Evolutionary conservation across 2,113 vertebrate genomes (phyloP).

Genomic region (Phalacrocorax brasilianus): DNA sequence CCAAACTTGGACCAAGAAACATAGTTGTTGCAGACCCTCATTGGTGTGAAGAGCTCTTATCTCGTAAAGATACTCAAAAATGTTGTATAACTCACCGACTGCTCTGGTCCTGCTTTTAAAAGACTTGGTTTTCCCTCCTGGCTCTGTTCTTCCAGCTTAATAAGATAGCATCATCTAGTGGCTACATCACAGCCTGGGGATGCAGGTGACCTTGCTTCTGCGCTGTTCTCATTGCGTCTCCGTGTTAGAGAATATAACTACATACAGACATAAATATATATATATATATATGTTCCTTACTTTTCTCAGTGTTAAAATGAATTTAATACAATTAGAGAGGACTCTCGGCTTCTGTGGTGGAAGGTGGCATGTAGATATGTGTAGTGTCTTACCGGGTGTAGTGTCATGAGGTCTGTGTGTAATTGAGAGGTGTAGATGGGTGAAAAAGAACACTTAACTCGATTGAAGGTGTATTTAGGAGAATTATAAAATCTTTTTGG

Average conservation of each 20-base stretch:
- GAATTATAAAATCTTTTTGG: background rate
- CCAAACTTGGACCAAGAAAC: background rate
- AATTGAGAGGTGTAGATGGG: background rate
- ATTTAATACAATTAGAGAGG: rapidly evolving
- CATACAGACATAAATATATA: no score
- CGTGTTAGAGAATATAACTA: background rate
- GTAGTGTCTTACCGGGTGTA: background rate
- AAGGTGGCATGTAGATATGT: background rate
- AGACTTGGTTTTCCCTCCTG: background rate
- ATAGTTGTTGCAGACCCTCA: rapidly evolving
- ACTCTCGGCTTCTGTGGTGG: background rate
- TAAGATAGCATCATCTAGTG: background rate
- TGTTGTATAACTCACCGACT: rapidly evolving
- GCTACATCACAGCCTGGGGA: background rate
- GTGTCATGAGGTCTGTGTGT: background rate
- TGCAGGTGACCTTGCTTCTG: background rate
- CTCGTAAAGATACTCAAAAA: rapidly evolving
- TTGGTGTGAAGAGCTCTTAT: background rate
- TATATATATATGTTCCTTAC: rapidly evolving
- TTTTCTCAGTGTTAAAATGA: background rate
- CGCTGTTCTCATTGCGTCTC: rapidly evolving
- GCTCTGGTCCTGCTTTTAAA: background rate
- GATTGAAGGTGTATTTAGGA: background rate
- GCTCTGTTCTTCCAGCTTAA: background rate
- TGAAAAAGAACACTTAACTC: background rate